These are phyloP conservation scores for Drosophila subsilvestris DNA, from an alignment of 2,888 invertebrate genomes.

Conservation along the genomic window DNA sequence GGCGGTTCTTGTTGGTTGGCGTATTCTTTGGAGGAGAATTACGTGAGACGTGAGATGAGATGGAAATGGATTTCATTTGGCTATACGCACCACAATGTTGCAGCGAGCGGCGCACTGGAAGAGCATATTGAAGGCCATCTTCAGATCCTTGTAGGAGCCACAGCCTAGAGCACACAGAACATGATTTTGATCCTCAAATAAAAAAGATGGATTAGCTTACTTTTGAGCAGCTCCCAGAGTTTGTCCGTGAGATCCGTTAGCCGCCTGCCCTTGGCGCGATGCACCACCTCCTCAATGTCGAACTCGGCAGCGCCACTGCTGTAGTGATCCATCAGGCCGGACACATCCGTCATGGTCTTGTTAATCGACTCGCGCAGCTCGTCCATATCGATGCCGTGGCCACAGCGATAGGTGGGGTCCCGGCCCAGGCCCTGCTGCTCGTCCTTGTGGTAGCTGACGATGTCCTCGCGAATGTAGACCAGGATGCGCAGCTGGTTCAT, in stretches of 20 bases:
- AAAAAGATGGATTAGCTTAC: slow-evolving; percentile 54
- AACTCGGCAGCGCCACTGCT: slow-evolving; percentile 56
- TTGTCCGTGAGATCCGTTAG: slow-evolving; percentile 82
- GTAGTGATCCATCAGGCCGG: slow-evolving; percentile 67
- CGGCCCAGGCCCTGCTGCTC: slow-evolving; percentile 45
- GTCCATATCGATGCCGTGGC: slow-evolving; percentile 79
- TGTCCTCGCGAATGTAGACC: slow-evolving; percentile 81
- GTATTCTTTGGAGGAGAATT: slow-evolving; percentile 72
- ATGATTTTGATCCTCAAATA: slow-evolving; percentile 1
- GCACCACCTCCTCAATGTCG: slow-evolving; percentile 82
- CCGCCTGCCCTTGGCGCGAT: slow-evolving; percentile 71
- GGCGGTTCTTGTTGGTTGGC: slow-evolving; percentile 83
- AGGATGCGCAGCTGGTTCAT: slow-evolving; percentile 81
- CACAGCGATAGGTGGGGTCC: slow-evolving; percentile 80
- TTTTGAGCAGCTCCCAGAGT: slow-evolving; percentile 82
- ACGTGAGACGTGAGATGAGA: too few relatives aligned
- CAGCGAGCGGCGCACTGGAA: slow-evolving; percentile 83
- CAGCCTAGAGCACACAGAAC: slow-evolving; percentile 66
- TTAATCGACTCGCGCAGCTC: slow-evolving; percentile 77
- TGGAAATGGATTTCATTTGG: too few relatives aligned
- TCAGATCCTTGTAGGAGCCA: slow-evolving; percentile 81
- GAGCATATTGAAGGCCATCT: slow-evolving; percentile 80
- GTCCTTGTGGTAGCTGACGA: slow-evolving; percentile 74
- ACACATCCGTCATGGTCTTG: slow-evolving; percentile 80
- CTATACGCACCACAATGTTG: slow-evolving; percentile 81